Base-by-base conservation (phyloP, 92 coral and sea anemone genomes). In the Siderastrea radians region DNA sequence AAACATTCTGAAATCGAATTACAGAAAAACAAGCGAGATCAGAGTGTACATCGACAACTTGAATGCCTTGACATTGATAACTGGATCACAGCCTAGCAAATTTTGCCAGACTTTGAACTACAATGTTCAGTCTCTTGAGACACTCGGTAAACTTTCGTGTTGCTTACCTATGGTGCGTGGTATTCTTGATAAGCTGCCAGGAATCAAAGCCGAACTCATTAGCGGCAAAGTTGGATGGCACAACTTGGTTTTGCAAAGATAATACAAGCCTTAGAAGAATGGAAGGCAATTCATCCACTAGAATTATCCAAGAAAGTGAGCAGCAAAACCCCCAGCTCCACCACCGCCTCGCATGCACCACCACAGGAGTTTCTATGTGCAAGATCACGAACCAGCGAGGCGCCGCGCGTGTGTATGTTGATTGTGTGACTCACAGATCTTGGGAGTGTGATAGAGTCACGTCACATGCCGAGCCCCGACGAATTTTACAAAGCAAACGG, bases 281-380 rank as follows among this genome's bases (percentile, higher is more conserved):
- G 95, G 93, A 92, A 86, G 48, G 91, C 86, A 3, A 91, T 86
- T 45, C 91, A 91, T 64, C 85, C 91, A 55, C 60, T 86, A 13
- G 84, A 86, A 58, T 10, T 53, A 48, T 12, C 3, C 3, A 26
- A 50, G 63, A 5, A 17, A 17, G 26, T 8, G 11, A 43, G 15
- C 19, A 6, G 65, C 38, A 61, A 61, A 61, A 61, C 15, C 65
- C 16, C 65, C 9, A 14, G 61, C 76, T 49, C 76, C 57, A 49
- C 76, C 10, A 51, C 81, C 81, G 68, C 68, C 81, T 55, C 81
- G 81, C 59, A 26, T 67, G 15, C 89, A 84, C 38, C 77, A 77
- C 77, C 55, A 67, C 16, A 62, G 73, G 6, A 63, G 89, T 47
- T 86, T 86, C 81, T 81, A 86, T 51, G 75, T 84, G 45, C 75